Base-by-base conservation (phyloP, 2,888 invertebrate genomes). In the Troides helena region DNA sequence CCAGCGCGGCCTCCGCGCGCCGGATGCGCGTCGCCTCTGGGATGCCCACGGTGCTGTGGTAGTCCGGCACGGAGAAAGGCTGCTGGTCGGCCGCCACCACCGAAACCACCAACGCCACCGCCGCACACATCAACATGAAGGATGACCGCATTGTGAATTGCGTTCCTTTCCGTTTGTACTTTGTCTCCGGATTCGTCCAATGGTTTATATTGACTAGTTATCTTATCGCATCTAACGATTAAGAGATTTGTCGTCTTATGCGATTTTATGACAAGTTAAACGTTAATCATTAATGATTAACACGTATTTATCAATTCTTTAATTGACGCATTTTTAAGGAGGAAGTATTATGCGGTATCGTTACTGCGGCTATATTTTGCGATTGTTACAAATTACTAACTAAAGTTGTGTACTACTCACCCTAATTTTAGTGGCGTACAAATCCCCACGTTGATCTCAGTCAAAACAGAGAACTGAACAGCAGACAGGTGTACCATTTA, bases 41-140 rank as follows among this genome's bases (percentile, higher is more conserved):
- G 43, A 81, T 78, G 14, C 82, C 82, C 18, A 78, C 70, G 36
- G 58, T 69, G n/a, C 75, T 74, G 67, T 81, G 81, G 75, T 81
- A 81, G 73, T 77, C 58, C 30, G 72, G 59, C 10, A 70, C 64
- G 36, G 78, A 76, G 18, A 75, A 72, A 62, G 69, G 56, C 30
- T 12, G 30, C 7, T 71, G 73, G 53, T 25, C 60, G 68, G 56
- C 66, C 21, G 68, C 72, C 58, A 5, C 62, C 46, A 23, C 14
- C 39, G 23, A 14, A 53, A 5, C 62, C 46, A 23, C 14, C 39
- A n/a, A 2, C 14, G 65, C 43, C 36, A 64, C 64, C 23, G 62
- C 70, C 21, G 71, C n/a, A 23, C 67, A 2, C 23, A 74, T 12
- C 18, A 65, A 57, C 8, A 64, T 14, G n/a, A 53, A 23, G 57